Percentiles rank a stretch among this genome's conserved stretches.
These are phyloP conservation scores for Rissa tridactyla DNA, from an alignment of 2,113 vertebrate species.

Conservation along the genomic window DNA sequence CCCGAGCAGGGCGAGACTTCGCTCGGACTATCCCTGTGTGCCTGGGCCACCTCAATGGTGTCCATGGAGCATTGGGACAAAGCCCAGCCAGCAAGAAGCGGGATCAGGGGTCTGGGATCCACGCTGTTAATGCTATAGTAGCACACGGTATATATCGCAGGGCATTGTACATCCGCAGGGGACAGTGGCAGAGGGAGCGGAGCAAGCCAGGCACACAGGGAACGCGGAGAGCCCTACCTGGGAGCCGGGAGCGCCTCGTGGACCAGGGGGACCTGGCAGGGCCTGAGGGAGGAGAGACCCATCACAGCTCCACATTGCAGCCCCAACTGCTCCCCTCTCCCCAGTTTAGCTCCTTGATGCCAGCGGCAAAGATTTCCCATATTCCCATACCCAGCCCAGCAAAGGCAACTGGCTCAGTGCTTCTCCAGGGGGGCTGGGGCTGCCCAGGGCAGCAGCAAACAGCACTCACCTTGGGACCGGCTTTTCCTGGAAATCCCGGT, in stretches of 20 bases:
- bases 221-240: conserved; percentile 64
- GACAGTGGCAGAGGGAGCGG: rapidly evolving
- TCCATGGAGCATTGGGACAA: neutral
- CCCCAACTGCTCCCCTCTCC: neutral
- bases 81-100: neutral
- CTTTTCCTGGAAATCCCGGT: conserved; percentile 75
- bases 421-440: neutral
- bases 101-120: neutral
- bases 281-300: conserved; percentile 69
- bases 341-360: neutral
- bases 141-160: neutral
- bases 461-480: conserved; percentile 77
- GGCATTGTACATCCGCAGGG: rapidly evolving
- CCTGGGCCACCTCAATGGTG: rapidly evolving
- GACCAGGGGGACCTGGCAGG: conserved; percentile 74
- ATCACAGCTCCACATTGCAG: rapidly evolving
- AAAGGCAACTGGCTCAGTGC: rapidly evolving
- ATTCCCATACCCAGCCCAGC: neutral
- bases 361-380: rapidly evolving
- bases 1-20: rapidly evolving
- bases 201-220: neutral
- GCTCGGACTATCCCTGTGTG: rapidly evolving
- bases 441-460: neutral
- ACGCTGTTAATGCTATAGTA: rapidly evolving
- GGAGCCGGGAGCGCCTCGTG: conserved; percentile 76